A percentile compares a stretch with the other conserved stretches of the same genome.
phyloP scores from a whole-genome alignment of 2,797 vertebrate species.

The Mareca strepera region DNA sequence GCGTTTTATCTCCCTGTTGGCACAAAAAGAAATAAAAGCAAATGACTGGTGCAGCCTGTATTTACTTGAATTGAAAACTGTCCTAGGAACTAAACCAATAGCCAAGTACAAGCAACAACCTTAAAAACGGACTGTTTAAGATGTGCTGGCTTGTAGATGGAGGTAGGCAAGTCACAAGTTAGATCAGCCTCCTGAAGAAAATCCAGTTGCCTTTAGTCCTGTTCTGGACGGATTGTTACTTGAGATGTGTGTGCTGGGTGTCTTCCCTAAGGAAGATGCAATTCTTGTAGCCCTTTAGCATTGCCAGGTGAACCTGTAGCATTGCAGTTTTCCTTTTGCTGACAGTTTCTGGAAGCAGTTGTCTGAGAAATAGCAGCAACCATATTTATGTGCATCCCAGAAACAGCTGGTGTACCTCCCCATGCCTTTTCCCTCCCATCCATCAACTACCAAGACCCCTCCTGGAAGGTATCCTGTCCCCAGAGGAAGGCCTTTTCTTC shows the following conservation, averaged over 20 bases:
- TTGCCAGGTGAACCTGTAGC: background rate
- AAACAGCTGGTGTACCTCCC: background rate
- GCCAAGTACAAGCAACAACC: background rate
- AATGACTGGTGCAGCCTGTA: background rate
- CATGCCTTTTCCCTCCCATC: background rate
- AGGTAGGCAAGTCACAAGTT: background rate
- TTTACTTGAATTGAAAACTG: conserved; percentile 25
- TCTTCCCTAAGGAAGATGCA: background rate
- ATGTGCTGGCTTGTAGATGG: background rate
- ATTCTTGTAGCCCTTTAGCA: background rate
- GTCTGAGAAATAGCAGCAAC: background rate
- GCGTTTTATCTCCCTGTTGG: background rate
- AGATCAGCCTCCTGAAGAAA: background rate
- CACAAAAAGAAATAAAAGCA: conserved; percentile 3
- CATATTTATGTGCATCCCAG: background rate
- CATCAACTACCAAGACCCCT: background rate
- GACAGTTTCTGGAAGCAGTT: background rate
- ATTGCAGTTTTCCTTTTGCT: background rate
- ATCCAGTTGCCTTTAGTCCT: background rate
- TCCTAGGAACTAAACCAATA: conserved; percentile 16
- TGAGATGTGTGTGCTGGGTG: background rate
- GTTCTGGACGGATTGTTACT: background rate
- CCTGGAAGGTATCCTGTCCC: background rate
- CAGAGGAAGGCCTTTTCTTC: background rate
- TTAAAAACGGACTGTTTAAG: background rate